Conservation (phyloP, 2,797 vertebrate genomes). For the Hippoglossus hippoglossus region DNA sequence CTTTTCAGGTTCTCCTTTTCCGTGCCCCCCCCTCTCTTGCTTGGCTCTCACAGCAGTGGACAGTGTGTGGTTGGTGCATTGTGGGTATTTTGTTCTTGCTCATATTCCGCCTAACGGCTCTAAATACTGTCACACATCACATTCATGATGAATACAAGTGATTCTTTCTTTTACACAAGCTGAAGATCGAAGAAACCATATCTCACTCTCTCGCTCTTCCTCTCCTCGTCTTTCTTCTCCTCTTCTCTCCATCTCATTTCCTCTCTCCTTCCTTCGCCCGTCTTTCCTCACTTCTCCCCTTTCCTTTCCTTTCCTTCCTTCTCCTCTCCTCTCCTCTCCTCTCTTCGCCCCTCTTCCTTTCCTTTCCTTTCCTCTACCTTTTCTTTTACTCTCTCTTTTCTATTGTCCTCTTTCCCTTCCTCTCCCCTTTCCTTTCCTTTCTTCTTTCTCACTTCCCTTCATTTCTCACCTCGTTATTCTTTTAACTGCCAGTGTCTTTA, state of each 20-base stretch:
- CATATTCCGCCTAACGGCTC: conserved; percentile 54
- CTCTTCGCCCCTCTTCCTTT: too few species aligned
- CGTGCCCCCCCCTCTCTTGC: background rate
- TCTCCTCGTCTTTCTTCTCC: conserved; percentile 1
- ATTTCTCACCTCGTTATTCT: background rate
- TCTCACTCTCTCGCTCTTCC: conserved; percentile 4
- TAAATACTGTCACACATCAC: conserved; percentile 66
- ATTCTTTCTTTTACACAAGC: conserved; percentile 56
- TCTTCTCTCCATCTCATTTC: background rate
- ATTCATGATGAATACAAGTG: conserved; percentile 61
- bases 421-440: too few species aligned
- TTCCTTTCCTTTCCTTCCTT: too few species aligned
- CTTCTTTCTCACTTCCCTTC: background rate
- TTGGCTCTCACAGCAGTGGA: conserved; percentile 24
- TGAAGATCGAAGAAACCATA: background rate
- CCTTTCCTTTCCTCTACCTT: too few species aligned
- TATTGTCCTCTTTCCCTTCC: too few species aligned
- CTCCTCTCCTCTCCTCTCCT: too few species aligned
- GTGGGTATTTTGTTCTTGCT: conserved; percentile 50
- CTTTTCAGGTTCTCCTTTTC: conserved; percentile 23
- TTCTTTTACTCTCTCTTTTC: too few species aligned
- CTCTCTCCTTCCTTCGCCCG: background rate
- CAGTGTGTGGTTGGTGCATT: conserved; percentile 52
- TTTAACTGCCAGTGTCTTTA: conserved; percentile 8
- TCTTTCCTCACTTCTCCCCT: too few species aligned